A percentile compares a stretch with the other conserved stretches of the same genome.
Evolutionary conservation across 1,140 invertebrate genomes (phyloP).

Genomic region (Aleiodes sp.): DNA sequence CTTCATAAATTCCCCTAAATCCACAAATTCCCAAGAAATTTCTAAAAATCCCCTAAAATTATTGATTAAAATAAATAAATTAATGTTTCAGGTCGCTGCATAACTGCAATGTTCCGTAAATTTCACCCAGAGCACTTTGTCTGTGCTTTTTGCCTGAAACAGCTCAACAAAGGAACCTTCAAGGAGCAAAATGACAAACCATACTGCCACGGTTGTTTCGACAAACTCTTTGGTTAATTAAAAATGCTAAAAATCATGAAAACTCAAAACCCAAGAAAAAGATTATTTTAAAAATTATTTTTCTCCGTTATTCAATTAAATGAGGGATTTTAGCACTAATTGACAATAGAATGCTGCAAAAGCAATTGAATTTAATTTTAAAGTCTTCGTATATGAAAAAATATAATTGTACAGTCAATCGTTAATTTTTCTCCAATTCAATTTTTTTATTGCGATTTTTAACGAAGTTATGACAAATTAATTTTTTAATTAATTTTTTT

Average conservation of each 20-base stretch:
- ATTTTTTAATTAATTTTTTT: background rate
- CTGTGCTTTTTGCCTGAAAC: slow-evolving; percentile 96
- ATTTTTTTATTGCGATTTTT: too few relatives aligned
- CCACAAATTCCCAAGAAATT: too few relatives aligned
- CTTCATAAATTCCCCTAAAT: too few relatives aligned
- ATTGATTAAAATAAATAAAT: slow-evolving; percentile 14
- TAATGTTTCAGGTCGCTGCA: slow-evolving; percentile 82
- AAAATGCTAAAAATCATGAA: background rate
- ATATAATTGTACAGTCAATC: background rate
- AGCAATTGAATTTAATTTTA: too few relatives aligned
- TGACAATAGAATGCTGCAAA: background rate
- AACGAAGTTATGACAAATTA: too few relatives aligned
- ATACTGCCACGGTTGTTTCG: slow-evolving; percentile 97
- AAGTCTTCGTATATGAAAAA: background rate
- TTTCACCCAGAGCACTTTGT: slow-evolving; percentile 99
- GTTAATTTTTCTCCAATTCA: background rate
- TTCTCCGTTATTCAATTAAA: too few relatives aligned
- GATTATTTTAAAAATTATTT: slow-evolving; percentile 18
- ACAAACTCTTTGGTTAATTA: slow-evolving; percentile 92
- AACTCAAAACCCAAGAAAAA: slow-evolving; percentile 21
- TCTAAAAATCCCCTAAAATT: background rate
- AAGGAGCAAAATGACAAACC: slow-evolving; percentile 98
- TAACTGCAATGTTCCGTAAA: slow-evolving; percentile 98
- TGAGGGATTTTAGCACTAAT: background rate
- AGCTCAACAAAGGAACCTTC: slow-evolving; percentile 97